Percentiles rank a stretch among this genome's conserved stretches.
phyloP scores from a whole-genome alignment of 2,888 invertebrate species.

The Andrena haemorrhoa region DNA sequence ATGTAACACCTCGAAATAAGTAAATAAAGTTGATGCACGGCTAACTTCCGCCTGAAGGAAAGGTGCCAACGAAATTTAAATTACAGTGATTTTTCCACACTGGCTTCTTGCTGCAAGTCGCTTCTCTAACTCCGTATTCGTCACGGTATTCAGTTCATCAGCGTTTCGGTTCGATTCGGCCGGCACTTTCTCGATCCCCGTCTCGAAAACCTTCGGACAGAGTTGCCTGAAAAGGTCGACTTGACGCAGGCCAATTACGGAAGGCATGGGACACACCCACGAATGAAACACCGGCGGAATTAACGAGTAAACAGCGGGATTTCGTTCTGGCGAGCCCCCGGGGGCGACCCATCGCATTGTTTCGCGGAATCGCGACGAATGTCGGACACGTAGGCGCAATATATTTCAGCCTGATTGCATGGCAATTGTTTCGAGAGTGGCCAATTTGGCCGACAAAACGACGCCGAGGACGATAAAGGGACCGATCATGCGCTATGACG shows the following conservation, averaged over 20 bases:
- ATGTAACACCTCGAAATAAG: background rate
- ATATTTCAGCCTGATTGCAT: slow-evolving; percentile 55
- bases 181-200: slow-evolving; percentile 4
- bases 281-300: slow-evolving; percentile 32
- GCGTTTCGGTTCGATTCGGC: slow-evolving; percentile 13
- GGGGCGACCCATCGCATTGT: slow-evolving; percentile 53
- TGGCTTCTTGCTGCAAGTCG: background rate
- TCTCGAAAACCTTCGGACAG: background rate
- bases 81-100: background rate
- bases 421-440: slow-evolving; percentile 51
- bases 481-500: slow-evolving; percentile 30
- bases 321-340: slow-evolving; percentile 14
- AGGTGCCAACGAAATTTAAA: background rate
- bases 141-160: slow-evolving; percentile 6
- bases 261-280: slow-evolving; percentile 34
- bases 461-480: slow-evolving; percentile 46
- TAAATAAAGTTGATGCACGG: background rate
- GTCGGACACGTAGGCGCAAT: slow-evolving; percentile 42
- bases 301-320: slow-evolving; percentile 37
- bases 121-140: slow-evolving; percentile 18
- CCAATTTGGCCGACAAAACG: slow-evolving; percentile 50
- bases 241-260: slow-evolving; percentile 38
- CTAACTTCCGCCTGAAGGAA: background rate
- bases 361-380: slow-evolving; percentile 52
- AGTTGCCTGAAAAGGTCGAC: slow-evolving; percentile 18